Evolutionary conservation across 2,888 invertebrate species (phyloP), one percentile per base, ranked within the genome.

Genomic region (Ferrisia virgata): DNA sequence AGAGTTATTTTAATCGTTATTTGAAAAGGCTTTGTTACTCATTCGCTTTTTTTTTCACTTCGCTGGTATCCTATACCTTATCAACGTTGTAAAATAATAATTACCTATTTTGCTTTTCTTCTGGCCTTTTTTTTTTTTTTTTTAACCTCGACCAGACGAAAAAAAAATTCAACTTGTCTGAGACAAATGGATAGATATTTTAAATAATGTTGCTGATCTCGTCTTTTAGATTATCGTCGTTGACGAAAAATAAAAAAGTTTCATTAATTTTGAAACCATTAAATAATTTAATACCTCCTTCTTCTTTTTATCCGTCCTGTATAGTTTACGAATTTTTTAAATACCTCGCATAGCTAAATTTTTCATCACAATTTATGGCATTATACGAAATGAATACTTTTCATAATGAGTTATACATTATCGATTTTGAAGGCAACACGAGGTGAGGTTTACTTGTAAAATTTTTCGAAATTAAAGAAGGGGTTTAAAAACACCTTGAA

Each of bases 1-100:
- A 64, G 28, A 64, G 58, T 64, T 64, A 28, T 64, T 64, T 79
- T 79, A 79, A 47, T 79, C 79, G 47, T 79, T 79, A 79, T 79
- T 47, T 47, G 79, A 79, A 79, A 43, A 79, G 47, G 72, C 72
- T 72, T 72, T 72, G 72, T 72, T 72, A 72, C 72, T 33, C 47
- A 47, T 72, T 72, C 33, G 72, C 58, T 8, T 64, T 64, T 64
- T 64, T 64, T 64, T 64, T 64, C 9, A 15, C 25, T 64, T 5
- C 2, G 11, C 47, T n/a, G 58, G 58, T 64, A 64, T 64, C 25
- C 58, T 64, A 25, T 64, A 64, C 25, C 25, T 64, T 64, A 64
- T 64, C 25, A 28, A 28, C 58, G 28, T 28, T 64, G 28, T 64
- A 25, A 64, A 64, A 64, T 64, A 43, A 43, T 43, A 13, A 64